Evolutionary conservation across 2,797 vertebrate species (phyloP).

Genomic region (Phataginus tricuspis): DNA sequence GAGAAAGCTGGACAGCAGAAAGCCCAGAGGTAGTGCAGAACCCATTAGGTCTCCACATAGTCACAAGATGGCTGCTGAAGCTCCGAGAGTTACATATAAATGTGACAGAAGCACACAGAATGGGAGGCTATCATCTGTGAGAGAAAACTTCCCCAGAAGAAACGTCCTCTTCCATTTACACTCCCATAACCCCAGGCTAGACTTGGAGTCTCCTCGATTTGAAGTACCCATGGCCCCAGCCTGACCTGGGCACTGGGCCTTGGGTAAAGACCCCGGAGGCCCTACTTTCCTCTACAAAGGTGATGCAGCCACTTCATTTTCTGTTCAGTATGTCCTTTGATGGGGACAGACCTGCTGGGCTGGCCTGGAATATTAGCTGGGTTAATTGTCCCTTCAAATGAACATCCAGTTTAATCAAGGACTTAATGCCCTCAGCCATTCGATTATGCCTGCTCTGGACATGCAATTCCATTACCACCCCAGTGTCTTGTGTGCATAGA

Average conservation of each 20-base stretch:
- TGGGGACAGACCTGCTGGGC: constrained; percentile 17
- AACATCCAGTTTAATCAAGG: constrained; percentile 78
- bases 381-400: constrained; percentile 75
- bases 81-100: fast-evolving
- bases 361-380: constrained; percentile 72
- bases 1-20: neutral
- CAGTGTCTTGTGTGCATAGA: neutral
- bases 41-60: neutral
- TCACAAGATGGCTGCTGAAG: neutral
- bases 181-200: neutral
- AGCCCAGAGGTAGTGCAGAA: neutral
- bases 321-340: constrained; percentile 60
- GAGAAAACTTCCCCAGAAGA: neutral
- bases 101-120: neutral
- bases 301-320: constrained; percentile 47
- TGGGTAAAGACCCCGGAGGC: neutral
- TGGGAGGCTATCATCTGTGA: neutral
- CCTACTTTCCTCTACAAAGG: neutral
- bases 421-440: constrained; percentile 69
- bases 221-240: neutral
- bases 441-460: constrained; percentile 54
- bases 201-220: neutral
- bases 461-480: neutral
- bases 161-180: neutral
- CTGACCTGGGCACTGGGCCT: neutral